These are phyloP conservation scores for Cephus rjabovi DNA, from an alignment of 2,888 invertebrate species.

Conservation along the genomic window DNA sequence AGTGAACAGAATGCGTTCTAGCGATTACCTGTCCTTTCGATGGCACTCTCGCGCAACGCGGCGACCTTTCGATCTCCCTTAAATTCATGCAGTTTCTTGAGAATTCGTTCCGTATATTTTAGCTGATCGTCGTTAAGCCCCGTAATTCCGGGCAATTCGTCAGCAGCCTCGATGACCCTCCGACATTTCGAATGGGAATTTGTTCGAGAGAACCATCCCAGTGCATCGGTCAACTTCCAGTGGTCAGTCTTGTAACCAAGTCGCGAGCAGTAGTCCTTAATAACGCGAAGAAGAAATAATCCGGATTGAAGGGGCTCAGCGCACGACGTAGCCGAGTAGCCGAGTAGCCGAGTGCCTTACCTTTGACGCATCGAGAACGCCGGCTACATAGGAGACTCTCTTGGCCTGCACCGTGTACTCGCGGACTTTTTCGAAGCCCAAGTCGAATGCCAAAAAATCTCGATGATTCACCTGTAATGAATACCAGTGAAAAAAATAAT, in stretches of 20 bases:
- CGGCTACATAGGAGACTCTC: slow-evolving; percentile 37
- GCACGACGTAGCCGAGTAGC: not conserved
- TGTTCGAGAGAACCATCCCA: not conserved
- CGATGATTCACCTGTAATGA: slow-evolving; percentile 42
- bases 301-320: not conserved
- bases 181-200: not conserved
- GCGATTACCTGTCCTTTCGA: slow-evolving; percentile 34
- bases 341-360: not conserved
- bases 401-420: slow-evolving; percentile 36
- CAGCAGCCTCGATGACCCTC: not conserved
- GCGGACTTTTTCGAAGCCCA: slow-evolving; percentile 43
- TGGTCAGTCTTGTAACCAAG: slow-evolving; percentile 37
- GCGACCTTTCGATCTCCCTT: slow-evolving; percentile 38
- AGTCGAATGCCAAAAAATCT: slow-evolving; percentile 41
- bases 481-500: not conserved
- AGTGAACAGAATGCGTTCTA: too few species aligned
- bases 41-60: slow-evolving; percentile 35
- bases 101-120: slow-evolving; percentile 46
- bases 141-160: slow-evolving; percentile 16
- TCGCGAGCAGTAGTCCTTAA: slow-evolving; percentile 44
- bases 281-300: not conserved
- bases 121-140: slow-evolving; percentile 7
- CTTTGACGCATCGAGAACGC: slow-evolving; percentile 33
- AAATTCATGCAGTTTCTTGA: slow-evolving; percentile 38
- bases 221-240: slow-evolving; percentile 30